Evolutionary conservation across 2,888 invertebrate species (phyloP).

Genomic region (Agrochola lychnidis): DNA sequence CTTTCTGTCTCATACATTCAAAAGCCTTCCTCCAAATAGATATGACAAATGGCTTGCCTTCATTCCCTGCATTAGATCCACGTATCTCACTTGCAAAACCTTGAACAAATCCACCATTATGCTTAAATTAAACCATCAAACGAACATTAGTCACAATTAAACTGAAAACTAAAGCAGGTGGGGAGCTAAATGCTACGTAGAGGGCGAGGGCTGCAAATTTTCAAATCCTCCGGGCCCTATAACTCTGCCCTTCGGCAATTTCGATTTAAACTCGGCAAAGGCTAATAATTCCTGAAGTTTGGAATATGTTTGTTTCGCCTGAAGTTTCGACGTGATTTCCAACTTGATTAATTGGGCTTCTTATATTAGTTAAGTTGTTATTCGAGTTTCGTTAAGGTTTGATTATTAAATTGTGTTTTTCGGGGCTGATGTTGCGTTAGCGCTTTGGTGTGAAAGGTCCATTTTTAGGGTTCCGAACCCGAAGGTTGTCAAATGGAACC

Average conservation of each 20-base stretch:
- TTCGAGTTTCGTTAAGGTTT: constrained; percentile 28
- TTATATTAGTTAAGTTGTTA: constrained; percentile 65
- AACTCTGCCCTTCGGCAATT: constrained; percentile 77
- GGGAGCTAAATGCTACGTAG: constrained; percentile 70
- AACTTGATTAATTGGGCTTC: constrained; percentile 67
- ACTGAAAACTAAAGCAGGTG: constrained; percentile 66
- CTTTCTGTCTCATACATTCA: too few species aligned
- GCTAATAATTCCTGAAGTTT: constrained; percentile 78
- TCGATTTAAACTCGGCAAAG: constrained; percentile 76
- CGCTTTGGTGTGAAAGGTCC: not conserved
- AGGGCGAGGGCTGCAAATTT: constrained; percentile 76
- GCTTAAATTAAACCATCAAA: constrained; percentile 62
- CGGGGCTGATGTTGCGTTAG: not conserved
- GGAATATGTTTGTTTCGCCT: constrained; percentile 73
- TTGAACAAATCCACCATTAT: constrained; percentile 12
- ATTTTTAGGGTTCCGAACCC: too few species aligned
- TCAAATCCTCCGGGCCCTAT: constrained; percentile 78
- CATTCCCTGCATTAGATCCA: not conserved
- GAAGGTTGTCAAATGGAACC: too few species aligned
- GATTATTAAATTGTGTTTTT: constrained; percentile 25
- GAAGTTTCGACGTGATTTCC: constrained; percentile 62
- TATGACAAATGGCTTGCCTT: too few species aligned
- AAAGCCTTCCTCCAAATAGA: too few species aligned
- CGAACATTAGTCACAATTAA: constrained; percentile 72
- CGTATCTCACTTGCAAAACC: not conserved